These are phyloP conservation scores for Oplegnathus fasciatus DNA, from an alignment of 2,113 vertebrate species.

Conservation along the genomic window DNA sequence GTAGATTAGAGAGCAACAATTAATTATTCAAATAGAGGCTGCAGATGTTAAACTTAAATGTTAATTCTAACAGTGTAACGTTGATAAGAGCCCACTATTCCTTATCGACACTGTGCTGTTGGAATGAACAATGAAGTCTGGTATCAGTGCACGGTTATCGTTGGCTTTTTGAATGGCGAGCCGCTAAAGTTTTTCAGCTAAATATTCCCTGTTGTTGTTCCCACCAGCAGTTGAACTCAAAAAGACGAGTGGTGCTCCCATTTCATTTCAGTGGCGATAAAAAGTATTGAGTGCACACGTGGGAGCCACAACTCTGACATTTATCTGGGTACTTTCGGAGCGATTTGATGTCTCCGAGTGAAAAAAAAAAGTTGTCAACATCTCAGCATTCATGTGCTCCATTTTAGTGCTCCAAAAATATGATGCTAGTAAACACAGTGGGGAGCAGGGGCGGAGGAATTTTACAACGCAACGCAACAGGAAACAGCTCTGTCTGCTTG, in stretches of 20 bases:
- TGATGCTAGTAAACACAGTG: conserved; percentile 1
- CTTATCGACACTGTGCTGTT: conserved; percentile 25
- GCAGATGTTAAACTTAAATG: conserved; percentile 19
- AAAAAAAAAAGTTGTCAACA: conserved; percentile 6
- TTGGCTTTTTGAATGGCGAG: not conserved
- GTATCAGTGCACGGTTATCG: not conserved
- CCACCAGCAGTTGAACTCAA: not conserved
- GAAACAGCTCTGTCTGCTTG: not conserved
- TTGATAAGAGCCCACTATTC: conserved; percentile 19
- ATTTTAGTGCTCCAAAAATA: conserved; percentile 22
- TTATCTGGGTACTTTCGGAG: conserved; percentile 16
- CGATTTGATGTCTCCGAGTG: not conserved
- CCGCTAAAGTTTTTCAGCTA: not conserved
- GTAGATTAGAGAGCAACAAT: conserved; percentile 21
- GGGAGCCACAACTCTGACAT: conserved; percentile 5
- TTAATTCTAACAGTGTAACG: conserved; percentile 26
- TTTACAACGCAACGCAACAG: not conserved
- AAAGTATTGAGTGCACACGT: not conserved
- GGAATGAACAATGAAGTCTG: conserved; percentile 46
- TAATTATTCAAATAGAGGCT: conserved; percentile 48
- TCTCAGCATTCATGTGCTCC: not conserved
- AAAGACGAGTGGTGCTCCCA: not conserved
- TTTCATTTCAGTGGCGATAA: conserved; percentile 17
- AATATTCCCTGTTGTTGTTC: conserved; percentile 1
- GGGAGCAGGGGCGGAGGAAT: not conserved